Evolutionary conservation across 2,888 invertebrate genomes (phyloP).

Genomic region (Nebria brevicollis): DNA sequence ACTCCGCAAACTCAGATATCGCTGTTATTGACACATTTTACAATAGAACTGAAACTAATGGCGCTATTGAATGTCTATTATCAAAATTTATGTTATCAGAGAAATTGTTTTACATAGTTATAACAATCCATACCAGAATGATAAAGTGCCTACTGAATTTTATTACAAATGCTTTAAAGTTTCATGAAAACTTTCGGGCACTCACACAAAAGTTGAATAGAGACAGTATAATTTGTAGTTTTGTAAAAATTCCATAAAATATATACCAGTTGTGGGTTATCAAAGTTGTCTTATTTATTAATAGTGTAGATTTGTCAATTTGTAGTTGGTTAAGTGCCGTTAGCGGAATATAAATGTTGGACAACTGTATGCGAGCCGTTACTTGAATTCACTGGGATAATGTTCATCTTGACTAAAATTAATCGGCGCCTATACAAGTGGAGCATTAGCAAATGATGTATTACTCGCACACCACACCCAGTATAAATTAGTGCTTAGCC

Average conservation of each 20-base stretch:
- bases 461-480: constrained; percentile 32
- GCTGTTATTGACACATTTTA: background rate
- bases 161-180: constrained; percentile 1
- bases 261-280: background rate
- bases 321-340: background rate
- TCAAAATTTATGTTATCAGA: background rate
- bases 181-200: background rate
- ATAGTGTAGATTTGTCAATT: background rate
- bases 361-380: background rate
- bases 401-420: constrained; percentile 26
- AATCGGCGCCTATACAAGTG: constrained; percentile 36
- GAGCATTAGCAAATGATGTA: constrained; percentile 43
- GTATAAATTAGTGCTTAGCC: constrained; percentile 36
- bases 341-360: background rate
- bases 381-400: constrained; percentile 3
- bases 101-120: background rate
- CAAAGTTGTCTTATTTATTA: background rate
- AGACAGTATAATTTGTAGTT: too few relatives aligned
- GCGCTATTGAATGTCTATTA: background rate
- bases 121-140: background rate
- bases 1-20: too few relatives aligned
- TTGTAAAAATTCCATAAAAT: background rate
- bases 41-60: background rate
- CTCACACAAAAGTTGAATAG: background rate
- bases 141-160: background rate